These are phyloP conservation scores for Nansenia antarctica DNA, from an alignment of 2,113 vertebrate genomes.

Conservation along the genomic window DNA sequence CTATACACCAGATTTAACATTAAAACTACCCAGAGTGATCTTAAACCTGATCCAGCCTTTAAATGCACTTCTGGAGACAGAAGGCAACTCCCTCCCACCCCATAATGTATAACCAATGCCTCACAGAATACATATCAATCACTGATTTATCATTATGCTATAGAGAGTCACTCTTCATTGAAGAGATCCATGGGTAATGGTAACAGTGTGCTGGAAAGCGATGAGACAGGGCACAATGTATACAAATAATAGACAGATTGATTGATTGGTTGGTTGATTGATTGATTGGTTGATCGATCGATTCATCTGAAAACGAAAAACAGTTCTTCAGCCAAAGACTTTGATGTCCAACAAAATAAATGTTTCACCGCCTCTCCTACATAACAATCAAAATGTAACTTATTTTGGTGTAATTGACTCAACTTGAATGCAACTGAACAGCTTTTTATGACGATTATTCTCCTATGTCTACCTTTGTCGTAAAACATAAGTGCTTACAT, in stretches of 20 bases:
- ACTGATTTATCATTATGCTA: conserved; percentile 46
- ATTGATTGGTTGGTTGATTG: conserved; percentile 38
- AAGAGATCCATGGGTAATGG: conserved; percentile 65
- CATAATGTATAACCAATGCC: conserved; percentile 39
- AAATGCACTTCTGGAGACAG: conserved; percentile 49
- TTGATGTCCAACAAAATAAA: conserved; percentile 66
- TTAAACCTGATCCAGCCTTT: conserved; percentile 39
- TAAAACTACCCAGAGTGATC: conserved; percentile 25
- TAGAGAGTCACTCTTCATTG: conserved; percentile 66
- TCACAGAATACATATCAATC: conserved; percentile 43
- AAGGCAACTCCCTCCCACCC: conserved; percentile 53
- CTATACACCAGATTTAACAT: conserved; percentile 51
- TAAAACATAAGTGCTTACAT: conserved; percentile 71
- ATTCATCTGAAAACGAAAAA: conserved; percentile 70
- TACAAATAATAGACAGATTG: conserved; percentile 46
- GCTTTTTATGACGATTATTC: conserved; percentile 55
- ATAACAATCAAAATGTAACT: conserved; percentile 56
- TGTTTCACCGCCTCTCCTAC: conserved; percentile 41
- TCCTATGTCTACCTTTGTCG: conserved; percentile 47
- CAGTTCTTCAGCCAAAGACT: conserved; percentile 78
- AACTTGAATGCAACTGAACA: conserved; percentile 63
- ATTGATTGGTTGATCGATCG: conserved; percentile 51
- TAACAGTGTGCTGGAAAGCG: conserved; percentile 67
- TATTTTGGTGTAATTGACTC: conserved; percentile 64
- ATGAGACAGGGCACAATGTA: conserved; percentile 60